phyloP scores from a whole-genome alignment of 64 coral and sea anemone species.

The Stylophora pistillata region DNA sequence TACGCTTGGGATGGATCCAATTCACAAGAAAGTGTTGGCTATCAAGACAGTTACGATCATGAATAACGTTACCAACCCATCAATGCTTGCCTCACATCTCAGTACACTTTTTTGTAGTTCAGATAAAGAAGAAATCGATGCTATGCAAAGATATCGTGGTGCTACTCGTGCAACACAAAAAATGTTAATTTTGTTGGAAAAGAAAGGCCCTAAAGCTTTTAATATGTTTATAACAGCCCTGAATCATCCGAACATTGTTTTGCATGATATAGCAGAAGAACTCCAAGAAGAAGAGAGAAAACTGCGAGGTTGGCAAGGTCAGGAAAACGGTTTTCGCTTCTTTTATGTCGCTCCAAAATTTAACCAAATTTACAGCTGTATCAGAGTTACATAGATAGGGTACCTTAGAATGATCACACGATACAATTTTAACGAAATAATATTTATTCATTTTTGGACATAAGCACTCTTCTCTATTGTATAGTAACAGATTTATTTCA shows the following conservation, averaged over 20 bases:
- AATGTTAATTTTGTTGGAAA: conserved; percentile 23
- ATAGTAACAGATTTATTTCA: too few species aligned
- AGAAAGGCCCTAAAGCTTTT: conserved; percentile 32
- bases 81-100: too few species aligned
- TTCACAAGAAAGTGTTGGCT: not conserved
- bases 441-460: too few species aligned
- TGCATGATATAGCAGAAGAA: not conserved
- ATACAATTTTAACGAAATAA: too few species aligned
- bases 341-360: too few species aligned
- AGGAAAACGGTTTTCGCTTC: not conserved
- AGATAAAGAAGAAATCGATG: not conserved
- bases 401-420: too few species aligned
- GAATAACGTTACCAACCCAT: too few species aligned
- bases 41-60: too few species aligned
- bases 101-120: too few species aligned
- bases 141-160: not conserved
- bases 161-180: not conserved
- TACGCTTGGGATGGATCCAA: not conserved
- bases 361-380: too few species aligned
- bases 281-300: conserved; percentile 3
- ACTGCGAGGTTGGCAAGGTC: not conserved
- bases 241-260: not conserved
- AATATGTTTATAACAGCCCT: not conserved
- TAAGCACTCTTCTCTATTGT: too few species aligned
- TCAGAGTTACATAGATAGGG: too few species aligned